Percentiles rank a stretch among this genome's conserved stretches.
Conservation (phyloP, 1,140 invertebrate genomes). For the Scaptomyza montana region DNA sequence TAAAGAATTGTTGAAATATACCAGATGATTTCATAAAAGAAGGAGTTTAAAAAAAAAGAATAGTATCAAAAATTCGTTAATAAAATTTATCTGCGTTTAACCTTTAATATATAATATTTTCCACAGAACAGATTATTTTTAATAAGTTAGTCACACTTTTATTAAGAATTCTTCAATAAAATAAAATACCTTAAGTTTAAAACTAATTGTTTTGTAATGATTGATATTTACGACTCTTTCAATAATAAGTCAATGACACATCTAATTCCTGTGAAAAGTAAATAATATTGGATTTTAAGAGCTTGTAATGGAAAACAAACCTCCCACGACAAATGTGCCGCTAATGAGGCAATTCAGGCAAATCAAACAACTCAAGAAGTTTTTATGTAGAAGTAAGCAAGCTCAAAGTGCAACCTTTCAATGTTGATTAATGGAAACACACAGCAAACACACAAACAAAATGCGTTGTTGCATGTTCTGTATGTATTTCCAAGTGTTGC, state of each 20-base stretch:
- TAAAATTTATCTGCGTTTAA: too few species aligned
- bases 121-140: too few species aligned
- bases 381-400: not conserved
- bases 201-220: too few species aligned
- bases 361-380: slow-evolving; percentile 47
- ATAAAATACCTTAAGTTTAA: too few species aligned
- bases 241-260: slow-evolving; percentile 9
- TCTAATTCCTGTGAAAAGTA: slow-evolving; percentile 28
- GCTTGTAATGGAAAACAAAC: not conserved
- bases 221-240: not conserved
- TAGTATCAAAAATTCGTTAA: too few species aligned
- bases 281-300: slow-evolving; percentile 5
- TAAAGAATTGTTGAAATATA: too few species aligned
- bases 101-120: too few species aligned
- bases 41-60: too few species aligned
- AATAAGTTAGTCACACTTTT: too few species aligned
- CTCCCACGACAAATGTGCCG: slow-evolving; percentile 42
- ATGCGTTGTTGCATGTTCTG: slow-evolving; percentile 27
- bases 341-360: slow-evolving; percentile 49
- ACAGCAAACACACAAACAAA: slow-evolving; percentile 15
- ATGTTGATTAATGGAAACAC: slow-evolving; percentile 75
- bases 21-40: too few species aligned
- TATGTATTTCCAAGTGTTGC: slow-evolving; percentile 34
- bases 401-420: slow-evolving; percentile 58
- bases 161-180: too few species aligned